These are phyloP conservation scores for Sinosuthora webbiana DNA, from an alignment of 2,113 vertebrate species.

Conservation along the genomic window DNA sequence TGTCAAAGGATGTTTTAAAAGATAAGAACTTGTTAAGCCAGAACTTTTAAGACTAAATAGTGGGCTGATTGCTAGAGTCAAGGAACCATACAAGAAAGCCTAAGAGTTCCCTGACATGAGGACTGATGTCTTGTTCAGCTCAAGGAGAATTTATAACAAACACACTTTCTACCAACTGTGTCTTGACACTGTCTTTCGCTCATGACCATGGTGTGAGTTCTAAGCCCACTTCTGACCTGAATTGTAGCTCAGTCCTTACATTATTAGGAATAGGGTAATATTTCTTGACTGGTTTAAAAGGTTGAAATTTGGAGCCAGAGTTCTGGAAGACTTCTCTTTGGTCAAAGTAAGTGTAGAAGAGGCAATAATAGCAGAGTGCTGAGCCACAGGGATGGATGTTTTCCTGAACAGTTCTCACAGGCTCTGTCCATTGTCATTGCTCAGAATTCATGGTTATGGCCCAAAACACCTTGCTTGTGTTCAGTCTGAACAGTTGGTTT, in stretches of 20 bases:
- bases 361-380: not conserved
- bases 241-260: not conserved
- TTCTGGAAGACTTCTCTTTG: not conserved
- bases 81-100: not conserved
- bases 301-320: not conserved
- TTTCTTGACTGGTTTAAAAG: not conserved
- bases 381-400: fast-evolving
- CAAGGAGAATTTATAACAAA: not conserved
- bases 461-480: not conserved
- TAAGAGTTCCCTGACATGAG: not conserved
- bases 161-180: fast-evolving
- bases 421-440: not conserved
- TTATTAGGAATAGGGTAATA: not conserved
- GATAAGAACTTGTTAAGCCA: not conserved
- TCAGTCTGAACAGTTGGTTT: not conserved
- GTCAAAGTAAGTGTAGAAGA: not conserved
- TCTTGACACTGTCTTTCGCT: fast-evolving
- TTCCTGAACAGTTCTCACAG: not conserved
- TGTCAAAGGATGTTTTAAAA: not conserved
- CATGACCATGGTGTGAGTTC: not conserved
- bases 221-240: not conserved
- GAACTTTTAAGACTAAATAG: not conserved
- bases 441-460: not conserved
- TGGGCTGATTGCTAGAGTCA: not conserved
- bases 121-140: not conserved